Evolutionary conservation across 2,888 invertebrate species (phyloP), one percentile per base, ranked within the genome.

Genomic region (Dynastes tityus): DNA sequence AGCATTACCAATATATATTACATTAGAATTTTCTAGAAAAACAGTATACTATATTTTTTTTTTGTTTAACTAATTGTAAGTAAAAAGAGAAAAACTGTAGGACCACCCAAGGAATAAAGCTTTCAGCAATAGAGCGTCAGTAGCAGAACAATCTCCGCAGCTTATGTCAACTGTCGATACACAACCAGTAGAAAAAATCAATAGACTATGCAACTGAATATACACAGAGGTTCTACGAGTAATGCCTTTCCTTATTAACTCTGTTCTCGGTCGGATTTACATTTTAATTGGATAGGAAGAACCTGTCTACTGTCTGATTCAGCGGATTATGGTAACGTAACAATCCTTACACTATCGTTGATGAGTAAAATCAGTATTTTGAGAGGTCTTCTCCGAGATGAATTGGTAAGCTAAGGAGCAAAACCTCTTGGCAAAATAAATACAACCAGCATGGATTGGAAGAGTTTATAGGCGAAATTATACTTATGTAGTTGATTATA

Each of bases 271-370:
- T 40, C 32, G 58, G 55, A 78, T 78, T 78, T 73, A 70, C 78
- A 73, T 78, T 77, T 78, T 78, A 78, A 78, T 78, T 78, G 70
- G 73, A 78, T 78, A 73, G 53, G 61, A 63, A 74, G 73, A 63
- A 61, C 61, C 73, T 61, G 61, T 61, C 61, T 49, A 55, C 61
- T 11, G 73, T 27, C 61, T 16, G 61, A 74, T 74, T 61, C 27
- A 40, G 11, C 32, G 73, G 73, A 74, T 74, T 74, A 74, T 37
- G 40, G 45, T 32, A 61, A 74, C 27, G 27, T 61, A 61, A 61
- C 29, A 51, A 68, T 32, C 51, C 51, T 68, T 49, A 27, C 49
- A 27, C 3, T 40, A 11, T 2, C 45, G 68, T 68, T 68, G 51
- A 68, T 68, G 51, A 53, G 68, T 51, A 51, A 68, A 68, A 51